Percentiles rank a stretch among this genome's conserved stretches.
These are phyloP conservation scores for Acomys russatus DNA, from an alignment of 2,797 vertebrate species.

Conservation along the genomic window DNA sequence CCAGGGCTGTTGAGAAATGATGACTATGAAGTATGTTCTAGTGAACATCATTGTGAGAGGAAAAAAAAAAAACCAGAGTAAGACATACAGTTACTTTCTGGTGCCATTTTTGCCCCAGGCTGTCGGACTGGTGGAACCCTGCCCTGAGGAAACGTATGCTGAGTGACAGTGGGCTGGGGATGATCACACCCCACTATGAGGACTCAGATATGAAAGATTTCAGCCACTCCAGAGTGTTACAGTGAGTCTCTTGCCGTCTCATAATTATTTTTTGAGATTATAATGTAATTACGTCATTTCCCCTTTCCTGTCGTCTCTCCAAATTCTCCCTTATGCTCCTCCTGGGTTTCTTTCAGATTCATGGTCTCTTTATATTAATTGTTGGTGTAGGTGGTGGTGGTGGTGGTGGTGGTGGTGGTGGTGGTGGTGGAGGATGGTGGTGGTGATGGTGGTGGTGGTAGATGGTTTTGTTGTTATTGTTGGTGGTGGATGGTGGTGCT, in stretches of 20 bases:
- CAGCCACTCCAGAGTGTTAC: conserved; percentile 89
- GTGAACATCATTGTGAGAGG: background rate
- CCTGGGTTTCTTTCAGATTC: background rate
- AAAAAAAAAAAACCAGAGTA: too few relatives aligned
- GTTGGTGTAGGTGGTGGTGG: background rate
- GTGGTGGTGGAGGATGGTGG: too few relatives aligned
- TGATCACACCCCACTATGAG: conserved; percentile 87
- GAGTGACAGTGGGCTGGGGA: conserved; percentile 87
- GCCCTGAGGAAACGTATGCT: conserved; percentile 88
- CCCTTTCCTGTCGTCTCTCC: background rate
- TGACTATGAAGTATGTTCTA: background rate
- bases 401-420: background rate
- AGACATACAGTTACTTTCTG: background rate
- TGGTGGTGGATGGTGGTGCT: too few relatives aligned
- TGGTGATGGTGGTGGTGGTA: too few relatives aligned
- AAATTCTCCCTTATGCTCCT: background rate
- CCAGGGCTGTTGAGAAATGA: background rate
- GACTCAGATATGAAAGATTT: conserved; percentile 89
- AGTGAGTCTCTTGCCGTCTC: conserved; percentile 86
- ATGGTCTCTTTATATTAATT: background rate
- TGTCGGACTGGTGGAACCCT: conserved; percentile 90
- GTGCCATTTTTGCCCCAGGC: conserved; percentile 80
- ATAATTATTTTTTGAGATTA: background rate
- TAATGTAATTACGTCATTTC: background rate
- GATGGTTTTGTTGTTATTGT: too few relatives aligned